Base-by-base conservation (phyloP, 2,113 vertebrate genomes). In the Collichthys lucidus region DNA sequence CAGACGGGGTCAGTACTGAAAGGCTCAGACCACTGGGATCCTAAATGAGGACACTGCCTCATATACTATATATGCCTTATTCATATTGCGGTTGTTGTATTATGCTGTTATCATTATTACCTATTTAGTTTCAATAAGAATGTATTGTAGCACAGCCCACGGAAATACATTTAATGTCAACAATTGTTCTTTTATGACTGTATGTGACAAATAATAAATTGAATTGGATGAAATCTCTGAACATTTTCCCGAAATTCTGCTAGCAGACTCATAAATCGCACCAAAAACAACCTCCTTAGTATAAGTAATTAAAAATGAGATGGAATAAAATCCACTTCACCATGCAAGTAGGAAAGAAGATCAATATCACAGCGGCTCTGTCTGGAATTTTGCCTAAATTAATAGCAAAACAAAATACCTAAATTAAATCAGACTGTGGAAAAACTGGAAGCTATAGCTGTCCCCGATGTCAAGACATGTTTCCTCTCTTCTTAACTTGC, bases 281-380 rank as follows among this genome's bases (percentile, higher is more conserved):
- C 52, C 70, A 61, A 47, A 61, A 47, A 70, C n/a, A 60, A 53
- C n/a, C 40, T 71, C 31, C 40, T 66, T 44, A 11, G 20, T 40
- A 59, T 29, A 64, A 40, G 65, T 75, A 69, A 87, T 77, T 84
- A 80, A 85, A 77, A 75, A 19, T 57, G 19, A 67, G 11, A 72
- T 77, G 60, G 81, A 82, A 78, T 68, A 47, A 83, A 83, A 80
- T 63, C 55, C 46, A 71, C 66, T 65, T 78, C 35, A 22, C 46
- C 7, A 17, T 68, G 31, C 24, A 77, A 85, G 53, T 20, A 1
- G 15, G 50, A 71, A 40, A 40, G 20, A 69, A 72, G 60, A 87
- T 85, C 70, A 71, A 80, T 80, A 77, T 3, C 49, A 59, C 19
- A 57, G 74, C 46, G 60, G 11, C 55, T 83, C 47, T 19, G 20